A percentile compares a stretch with the other conserved stretches of the same genome.
These are phyloP conservation scores for Fulmarus glacialis DNA, from an alignment of 2,113 vertebrate species.

Conservation along the genomic window DNA sequence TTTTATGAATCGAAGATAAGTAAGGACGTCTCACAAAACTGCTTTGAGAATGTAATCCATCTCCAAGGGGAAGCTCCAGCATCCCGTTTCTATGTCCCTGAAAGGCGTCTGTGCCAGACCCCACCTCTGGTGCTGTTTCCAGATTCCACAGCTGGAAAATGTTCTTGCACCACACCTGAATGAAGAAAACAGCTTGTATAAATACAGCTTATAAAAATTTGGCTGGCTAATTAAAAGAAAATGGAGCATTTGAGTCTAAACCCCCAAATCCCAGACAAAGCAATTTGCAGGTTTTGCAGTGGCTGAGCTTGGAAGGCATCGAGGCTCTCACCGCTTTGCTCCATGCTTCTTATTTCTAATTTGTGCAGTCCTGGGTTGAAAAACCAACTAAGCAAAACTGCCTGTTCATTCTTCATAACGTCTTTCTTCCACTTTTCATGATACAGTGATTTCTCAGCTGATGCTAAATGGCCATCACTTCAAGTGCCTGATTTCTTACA, in stretches of 20 bases:
- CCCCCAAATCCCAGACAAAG: background rate
- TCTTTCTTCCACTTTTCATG: background rate
- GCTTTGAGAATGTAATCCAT: background rate
- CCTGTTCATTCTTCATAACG: background rate
- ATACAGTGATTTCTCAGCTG: background rate
- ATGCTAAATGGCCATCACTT: background rate
- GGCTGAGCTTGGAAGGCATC: background rate
- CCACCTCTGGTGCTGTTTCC: background rate
- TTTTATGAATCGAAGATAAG: background rate
- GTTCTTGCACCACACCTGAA: background rate
- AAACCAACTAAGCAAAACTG: background rate
- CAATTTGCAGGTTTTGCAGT: background rate
- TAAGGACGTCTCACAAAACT: background rate
- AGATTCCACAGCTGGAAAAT: background rate
- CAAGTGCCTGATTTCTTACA: background rate
- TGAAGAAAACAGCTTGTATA: background rate
- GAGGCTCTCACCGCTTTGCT: background rate
- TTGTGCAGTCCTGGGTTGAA: background rate
- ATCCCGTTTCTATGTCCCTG: accelerated
- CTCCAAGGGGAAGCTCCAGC: background rate
- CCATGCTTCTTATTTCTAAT: background rate
- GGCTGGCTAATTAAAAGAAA: background rate
- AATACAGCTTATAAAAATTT: background rate
- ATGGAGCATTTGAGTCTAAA: background rate
- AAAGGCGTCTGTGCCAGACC: background rate